A percentile compares a stretch with the other conserved stretches of the same genome.
Evolutionary conservation across 2,797 vertebrate species (phyloP).

Genomic region (Trichosurus vulpecula): DNA sequence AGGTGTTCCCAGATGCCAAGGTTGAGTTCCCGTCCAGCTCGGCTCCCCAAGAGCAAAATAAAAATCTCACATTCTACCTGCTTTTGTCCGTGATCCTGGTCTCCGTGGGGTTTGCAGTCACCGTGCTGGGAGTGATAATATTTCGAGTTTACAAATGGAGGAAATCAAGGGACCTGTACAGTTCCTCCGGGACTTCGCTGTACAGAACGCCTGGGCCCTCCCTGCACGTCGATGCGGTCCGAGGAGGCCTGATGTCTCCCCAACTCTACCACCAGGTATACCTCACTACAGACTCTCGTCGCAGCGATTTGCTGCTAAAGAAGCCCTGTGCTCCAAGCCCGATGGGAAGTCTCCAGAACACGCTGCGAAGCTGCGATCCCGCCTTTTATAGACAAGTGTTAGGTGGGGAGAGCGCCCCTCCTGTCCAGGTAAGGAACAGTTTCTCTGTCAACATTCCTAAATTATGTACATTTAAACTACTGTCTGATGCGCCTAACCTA

Average conservation of each 20-base stretch:
- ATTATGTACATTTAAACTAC: background rate
- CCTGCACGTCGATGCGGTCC: conserved; percentile 82
- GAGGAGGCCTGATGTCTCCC: conserved; percentile 79
- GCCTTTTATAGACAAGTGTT: conserved; percentile 84
- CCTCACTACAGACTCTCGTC: conserved; percentile 85
- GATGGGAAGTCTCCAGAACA: conserved; percentile 83
- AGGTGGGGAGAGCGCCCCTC: conserved; percentile 81
- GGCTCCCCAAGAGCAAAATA: conserved; percentile 81
- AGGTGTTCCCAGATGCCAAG: conserved; percentile 86
- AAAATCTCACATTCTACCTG: conserved; percentile 88
- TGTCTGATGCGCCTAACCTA: background rate
- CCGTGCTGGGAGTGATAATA: conserved; percentile 83
- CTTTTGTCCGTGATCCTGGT: conserved; percentile 88
- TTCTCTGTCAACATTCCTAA: background rate
- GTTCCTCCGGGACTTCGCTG: conserved; percentile 81
- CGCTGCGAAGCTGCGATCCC: conserved; percentile 84
- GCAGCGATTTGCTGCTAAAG: conserved; percentile 84
- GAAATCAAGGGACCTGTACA: conserved; percentile 83
- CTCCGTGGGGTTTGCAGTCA: conserved; percentile 88
- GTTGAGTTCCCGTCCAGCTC: conserved; percentile 85
- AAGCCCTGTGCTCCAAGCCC: conserved; percentile 83
- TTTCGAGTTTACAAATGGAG: conserved; percentile 87
- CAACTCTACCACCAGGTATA: conserved; percentile 86
- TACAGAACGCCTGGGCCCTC: conserved; percentile 85
- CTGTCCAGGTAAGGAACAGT: conserved; percentile 83